Base-by-base conservation (phyloP, 2,797 vertebrate genomes). In the Notamacropus eugenii region DNA sequence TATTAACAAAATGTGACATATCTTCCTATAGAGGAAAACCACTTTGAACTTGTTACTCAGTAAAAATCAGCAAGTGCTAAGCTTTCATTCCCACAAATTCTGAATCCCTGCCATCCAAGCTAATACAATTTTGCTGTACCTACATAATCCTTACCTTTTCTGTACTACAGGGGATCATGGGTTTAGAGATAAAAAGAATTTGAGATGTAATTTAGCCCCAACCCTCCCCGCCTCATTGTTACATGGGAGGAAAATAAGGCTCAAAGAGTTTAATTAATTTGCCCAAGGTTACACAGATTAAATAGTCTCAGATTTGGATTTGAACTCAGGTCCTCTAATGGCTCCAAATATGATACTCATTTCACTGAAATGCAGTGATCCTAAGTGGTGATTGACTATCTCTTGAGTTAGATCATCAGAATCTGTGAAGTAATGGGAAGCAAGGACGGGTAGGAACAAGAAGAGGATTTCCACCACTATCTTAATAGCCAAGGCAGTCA, bases 11-110 rank as follows among this genome's bases (percentile, higher is more conserved):
- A 90, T 93, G 93, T 91, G 52, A 55, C 95, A 95, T 10, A 97
- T 92, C 74, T 87, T 87, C n/a, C 95, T 97, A 58, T 94, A 93
- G 90, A 96, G 52, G 82, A 95, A 96, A 97, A 93, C 62, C 96
- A 93, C 96, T 95, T 98, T 97, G n/a, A 96, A 91, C 27, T 90
- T 93, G 92, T 93, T 92, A 94, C 50, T 96, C 96, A 27, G 29
- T 93, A 92, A 97, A 56, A 95, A 59, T 92, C 59, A 96, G 74
- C 87, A 92, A 93, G 54, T 94, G 92, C 31, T 57, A 31, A 95
- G 95, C 95, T 96, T 96, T 55, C 19, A 56, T 55, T 4, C 0
- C 90, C 93, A 94, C 54, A 94, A 96, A 96, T 93, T 95, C 52
- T 93, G 90, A 97, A 93, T 93, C 93, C 59, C 12, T 95, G 91